phyloP scores from a whole-genome alignment of 1,140 invertebrate genomes.

The Littorina saxatilis region DNA sequence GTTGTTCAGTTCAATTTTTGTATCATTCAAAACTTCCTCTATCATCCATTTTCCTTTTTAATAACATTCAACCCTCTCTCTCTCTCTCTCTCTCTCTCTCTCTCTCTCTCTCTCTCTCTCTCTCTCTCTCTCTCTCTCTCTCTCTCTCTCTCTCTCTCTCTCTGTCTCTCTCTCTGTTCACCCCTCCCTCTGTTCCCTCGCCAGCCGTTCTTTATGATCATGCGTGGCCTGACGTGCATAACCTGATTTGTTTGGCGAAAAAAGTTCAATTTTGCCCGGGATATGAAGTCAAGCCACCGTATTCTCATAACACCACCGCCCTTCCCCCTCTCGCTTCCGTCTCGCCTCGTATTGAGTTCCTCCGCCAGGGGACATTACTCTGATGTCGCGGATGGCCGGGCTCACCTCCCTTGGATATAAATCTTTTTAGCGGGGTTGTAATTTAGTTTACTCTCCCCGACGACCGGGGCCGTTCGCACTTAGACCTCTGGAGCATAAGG shows the following conservation, averaged over 20 bases:
- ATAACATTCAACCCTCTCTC: too few species aligned
- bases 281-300: conserved; percentile 38
- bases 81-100: conserved; percentile 5
- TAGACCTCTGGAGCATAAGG: conserved; percentile 31
- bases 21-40: too few species aligned
- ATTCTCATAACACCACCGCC: too few species aligned
- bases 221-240: conserved; percentile 23
- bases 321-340: conserved; percentile 21
- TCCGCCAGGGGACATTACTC: conserved; percentile 34
- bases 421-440: conserved; percentile 38
- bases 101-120: conserved; percentile 23
- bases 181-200: too few species aligned
- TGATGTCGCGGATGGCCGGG: conserved; percentile 36
- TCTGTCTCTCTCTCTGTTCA: background rate
- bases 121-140: background rate
- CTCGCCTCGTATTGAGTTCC: conserved; percentile 26
- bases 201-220: conserved; percentile 17
- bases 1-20: too few species aligned
- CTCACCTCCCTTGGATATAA: conserved; percentile 39
- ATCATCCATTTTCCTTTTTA: too few species aligned
- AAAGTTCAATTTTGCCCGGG: conserved; percentile 40
- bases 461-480: conserved; percentile 21
- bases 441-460: conserved; percentile 34
- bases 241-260: conserved; percentile 41
- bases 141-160: conserved; percentile 1